Evolutionary conservation across 2,113 vertebrate genomes (phyloP), one percentile per base, ranked within the genome.

Genomic region (Mustelus asterias): DNA sequence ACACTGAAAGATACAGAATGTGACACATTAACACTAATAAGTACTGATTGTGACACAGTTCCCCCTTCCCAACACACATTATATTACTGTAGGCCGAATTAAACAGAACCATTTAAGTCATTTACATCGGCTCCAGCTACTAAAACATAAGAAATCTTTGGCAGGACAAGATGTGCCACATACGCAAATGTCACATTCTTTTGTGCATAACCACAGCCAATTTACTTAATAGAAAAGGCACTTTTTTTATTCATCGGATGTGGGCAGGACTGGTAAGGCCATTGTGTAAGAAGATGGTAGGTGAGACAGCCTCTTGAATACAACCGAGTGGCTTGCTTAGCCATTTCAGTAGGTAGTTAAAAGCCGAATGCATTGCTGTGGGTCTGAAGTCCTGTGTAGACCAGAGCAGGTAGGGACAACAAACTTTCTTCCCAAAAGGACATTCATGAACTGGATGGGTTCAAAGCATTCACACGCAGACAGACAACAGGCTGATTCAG

Each of bases 21-120:
- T 92, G 89, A 63, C 89, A 65, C 58, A 83, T 83, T 60, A 90
- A 70, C 94, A 95, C 69, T 95, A 44, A 48, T 93, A 76, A 29
- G 44, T 26, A 95, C 41, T 95, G 22, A 3, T 33, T 70, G 22
- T 54, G 22, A 72, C 24, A 70, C 67, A 54, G 41, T 48, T 44
- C 37, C 22, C 65, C 41, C 48, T 92, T n/a, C 67, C 6, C 63
- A 44, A 13, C 14, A 70, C n/a, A 20, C 20, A 18, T 90, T 90
- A 60, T 69, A 67, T 69, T 70, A 29, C 94, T 9, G 29, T 65
- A 95, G 10, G 48, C 13, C 48, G 41, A 54, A 72, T 41, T 29
- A 48, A 95, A 33, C 54, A 58, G 26, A 24, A n/a, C 11, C 44
- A 95, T 48, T 95, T 54, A 95, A 70, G 26, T 14, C 69, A 72